Conservation (phyloP, 2,888 invertebrate species). For the Monochamus alternatus region DNA sequence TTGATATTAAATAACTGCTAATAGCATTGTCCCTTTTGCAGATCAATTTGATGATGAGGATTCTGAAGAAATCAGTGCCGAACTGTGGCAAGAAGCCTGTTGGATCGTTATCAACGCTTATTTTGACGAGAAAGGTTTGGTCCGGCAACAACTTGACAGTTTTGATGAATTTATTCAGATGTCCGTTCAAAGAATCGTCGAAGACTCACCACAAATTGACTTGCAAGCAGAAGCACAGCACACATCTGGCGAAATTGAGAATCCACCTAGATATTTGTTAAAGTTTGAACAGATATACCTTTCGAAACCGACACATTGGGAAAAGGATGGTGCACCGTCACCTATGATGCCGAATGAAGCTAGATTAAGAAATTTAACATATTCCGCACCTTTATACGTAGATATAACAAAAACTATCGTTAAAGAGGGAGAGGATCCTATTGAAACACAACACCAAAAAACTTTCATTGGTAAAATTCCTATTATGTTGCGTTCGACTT, state of each 20-base stretch:
- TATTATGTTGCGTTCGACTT: slow-evolving; percentile 98
- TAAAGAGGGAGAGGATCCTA: slow-evolving; percentile 91
- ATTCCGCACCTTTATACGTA: slow-evolving; percentile 98
- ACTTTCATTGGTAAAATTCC: slow-evolving; percentile 91
- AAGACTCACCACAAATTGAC: slow-evolving; percentile 98
- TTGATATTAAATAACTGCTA: not conserved
- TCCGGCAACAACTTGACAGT: slow-evolving; percentile 98
- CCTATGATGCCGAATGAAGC: slow-evolving; percentile 99
- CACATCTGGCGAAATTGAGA: slow-evolving; percentile 92
- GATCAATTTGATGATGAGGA: slow-evolving; percentile 86
- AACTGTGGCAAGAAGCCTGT: slow-evolving; percentile 99
- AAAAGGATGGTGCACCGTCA: slow-evolving; percentile 99
- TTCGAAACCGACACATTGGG: slow-evolving; percentile 99
- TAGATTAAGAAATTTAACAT: slow-evolving; percentile 95
- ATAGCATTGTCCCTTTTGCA: slow-evolving; percentile 33
- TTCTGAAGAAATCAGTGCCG: slow-evolving; percentile 96
- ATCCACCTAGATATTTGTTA: slow-evolving; percentile 90
- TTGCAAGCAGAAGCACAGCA: slow-evolving; percentile 98
- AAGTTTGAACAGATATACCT: slow-evolving; percentile 99
- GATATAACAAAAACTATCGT: slow-evolving; percentile 98
- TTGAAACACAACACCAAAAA: slow-evolving; percentile 87
- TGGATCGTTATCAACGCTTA: slow-evolving; percentile 99
- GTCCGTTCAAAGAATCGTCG: slow-evolving; percentile 99
- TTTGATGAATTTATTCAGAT: slow-evolving; percentile 99
- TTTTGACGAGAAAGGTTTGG: slow-evolving; percentile 99